Evolutionary conservation across 2,797 vertebrate genomes (phyloP).

Genomic region (Paguma larvata): DNA sequence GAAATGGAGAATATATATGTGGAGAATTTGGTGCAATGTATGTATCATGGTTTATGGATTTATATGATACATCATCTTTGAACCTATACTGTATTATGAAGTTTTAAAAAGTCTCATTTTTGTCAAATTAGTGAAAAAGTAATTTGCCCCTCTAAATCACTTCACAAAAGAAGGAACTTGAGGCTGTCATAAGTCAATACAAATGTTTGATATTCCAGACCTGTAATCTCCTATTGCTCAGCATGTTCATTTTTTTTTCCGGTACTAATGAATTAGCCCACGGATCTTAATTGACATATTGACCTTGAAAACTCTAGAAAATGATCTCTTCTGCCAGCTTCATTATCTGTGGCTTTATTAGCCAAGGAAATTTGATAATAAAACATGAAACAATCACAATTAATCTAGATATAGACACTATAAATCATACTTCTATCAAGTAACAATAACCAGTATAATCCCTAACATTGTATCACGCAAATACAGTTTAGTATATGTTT

Average conservation of each 20-base stretch:
- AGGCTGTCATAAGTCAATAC: slow-evolving; percentile 66
- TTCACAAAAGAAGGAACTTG: slow-evolving; percentile 25
- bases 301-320: slow-evolving; percentile 83
- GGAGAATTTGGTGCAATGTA: background rate
- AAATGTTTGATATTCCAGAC: slow-evolving; percentile 58
- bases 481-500: slow-evolving; percentile 27
- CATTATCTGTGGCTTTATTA: slow-evolving; percentile 81
- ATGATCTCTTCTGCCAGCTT: slow-evolving; percentile 73
- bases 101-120: slow-evolving; percentile 60
- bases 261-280: slow-evolving; percentile 57
- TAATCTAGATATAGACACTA: slow-evolving; percentile 78
- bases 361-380: slow-evolving; percentile 74
- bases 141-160: slow-evolving; percentile 47
- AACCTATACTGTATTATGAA: background rate
- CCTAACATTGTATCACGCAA: background rate
- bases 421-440: slow-evolving; percentile 76
- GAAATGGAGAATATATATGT: background rate
- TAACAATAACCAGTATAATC: slow-evolving; percentile 65
- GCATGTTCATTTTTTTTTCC: background rate
- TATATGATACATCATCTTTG: background rate
- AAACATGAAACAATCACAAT: slow-evolving; percentile 80
- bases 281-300: slow-evolving; percentile 78
- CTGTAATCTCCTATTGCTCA: slow-evolving; percentile 40
- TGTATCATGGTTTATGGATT: background rate
- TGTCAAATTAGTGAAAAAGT: slow-evolving; percentile 62